Conservation (phyloP, 2,888 invertebrate species). For the Zygogramma bicolorata region DNA sequence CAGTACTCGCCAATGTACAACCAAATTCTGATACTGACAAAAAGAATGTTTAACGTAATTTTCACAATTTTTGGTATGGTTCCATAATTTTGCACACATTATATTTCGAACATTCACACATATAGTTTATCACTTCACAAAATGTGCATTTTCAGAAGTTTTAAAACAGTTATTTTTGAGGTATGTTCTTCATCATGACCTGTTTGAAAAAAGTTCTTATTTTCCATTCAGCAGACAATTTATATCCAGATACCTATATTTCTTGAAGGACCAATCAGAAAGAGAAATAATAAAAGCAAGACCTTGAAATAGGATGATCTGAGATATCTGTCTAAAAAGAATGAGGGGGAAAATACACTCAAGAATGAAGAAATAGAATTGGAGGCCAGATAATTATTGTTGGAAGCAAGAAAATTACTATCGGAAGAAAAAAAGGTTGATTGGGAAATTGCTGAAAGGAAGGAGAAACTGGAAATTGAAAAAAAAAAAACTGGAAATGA, state of each 20-base stretch:
- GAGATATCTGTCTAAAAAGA: conserved; percentile 17
- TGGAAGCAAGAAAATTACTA: conserved; percentile 9
- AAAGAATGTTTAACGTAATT: conserved; percentile 14
- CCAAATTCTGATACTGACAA: conserved; percentile 3
- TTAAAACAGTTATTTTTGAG: not conserved
- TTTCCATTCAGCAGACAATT: not conserved
- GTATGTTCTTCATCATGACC: too few species aligned
- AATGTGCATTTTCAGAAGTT: not conserved
- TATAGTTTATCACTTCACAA: not conserved
- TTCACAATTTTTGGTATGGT: not conserved
- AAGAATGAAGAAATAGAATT: conserved; percentile 11
- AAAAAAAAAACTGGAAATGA: conserved; percentile 22
- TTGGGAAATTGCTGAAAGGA: conserved; percentile 18
- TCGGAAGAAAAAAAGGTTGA: conserved; percentile 18
- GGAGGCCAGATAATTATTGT: conserved; percentile 1
- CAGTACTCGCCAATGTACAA: conserved; percentile 3
- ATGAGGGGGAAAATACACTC: conserved; percentile 1
- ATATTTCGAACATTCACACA: conserved; percentile 4
- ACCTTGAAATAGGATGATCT: conserved; percentile 3
- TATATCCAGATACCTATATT: not conserved
- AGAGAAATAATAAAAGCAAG: not conserved
- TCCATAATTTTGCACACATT: conserved; percentile 7
- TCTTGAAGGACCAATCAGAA: conserved; percentile 7
- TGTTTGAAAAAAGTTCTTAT: too few species aligned
- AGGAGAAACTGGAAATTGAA: conserved; percentile 19